Conservation (phyloP, 2,888 invertebrate genomes). For the Anagyrus pseudococci region DNA sequence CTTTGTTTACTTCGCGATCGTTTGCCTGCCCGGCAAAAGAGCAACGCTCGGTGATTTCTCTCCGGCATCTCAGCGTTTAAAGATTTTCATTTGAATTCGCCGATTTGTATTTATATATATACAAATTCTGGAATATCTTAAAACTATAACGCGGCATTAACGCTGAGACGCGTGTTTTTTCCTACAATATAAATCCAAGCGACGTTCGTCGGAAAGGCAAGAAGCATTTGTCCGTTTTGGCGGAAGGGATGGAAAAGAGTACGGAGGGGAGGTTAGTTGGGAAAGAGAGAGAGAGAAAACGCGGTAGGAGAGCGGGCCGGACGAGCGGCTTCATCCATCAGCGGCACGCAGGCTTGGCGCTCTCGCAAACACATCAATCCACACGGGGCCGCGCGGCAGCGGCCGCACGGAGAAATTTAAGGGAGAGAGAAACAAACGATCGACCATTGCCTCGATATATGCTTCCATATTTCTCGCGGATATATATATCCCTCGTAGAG, state of each 20-base stretch:
- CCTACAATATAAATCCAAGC: conserved; percentile 59
- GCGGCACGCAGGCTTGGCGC: no score
- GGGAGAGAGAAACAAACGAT: conserved; percentile 44
- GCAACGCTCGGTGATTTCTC: no score
- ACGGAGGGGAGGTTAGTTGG: conserved; percentile 29
- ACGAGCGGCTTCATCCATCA: conserved; percentile 56
- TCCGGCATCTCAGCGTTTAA: no score
- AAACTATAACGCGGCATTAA: no score
- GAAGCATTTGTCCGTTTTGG: conserved; percentile 57
- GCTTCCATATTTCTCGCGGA: conserved; percentile 29
- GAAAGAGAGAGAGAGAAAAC: neutral
- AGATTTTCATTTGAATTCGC: no score
- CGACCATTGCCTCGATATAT: conserved; percentile 23
- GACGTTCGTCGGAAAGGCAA: conserved; percentile 52
- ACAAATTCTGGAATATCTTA: no score
- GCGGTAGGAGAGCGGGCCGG: neutral
- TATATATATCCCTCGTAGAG: no score
- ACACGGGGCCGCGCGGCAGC: conserved; percentile 49
- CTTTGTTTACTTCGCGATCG: conserved; percentile 43
- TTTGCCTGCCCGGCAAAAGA: no score
- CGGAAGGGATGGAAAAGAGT: no score
- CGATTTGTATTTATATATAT: no score
- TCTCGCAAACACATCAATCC: conserved; percentile 58
- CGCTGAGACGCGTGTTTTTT: conserved; percentile 39
- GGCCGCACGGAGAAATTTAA: conserved; percentile 52